Evolutionary conservation across 2,888 invertebrate genomes (phyloP).

Genomic region (Stenichneumon culpator): DNA sequence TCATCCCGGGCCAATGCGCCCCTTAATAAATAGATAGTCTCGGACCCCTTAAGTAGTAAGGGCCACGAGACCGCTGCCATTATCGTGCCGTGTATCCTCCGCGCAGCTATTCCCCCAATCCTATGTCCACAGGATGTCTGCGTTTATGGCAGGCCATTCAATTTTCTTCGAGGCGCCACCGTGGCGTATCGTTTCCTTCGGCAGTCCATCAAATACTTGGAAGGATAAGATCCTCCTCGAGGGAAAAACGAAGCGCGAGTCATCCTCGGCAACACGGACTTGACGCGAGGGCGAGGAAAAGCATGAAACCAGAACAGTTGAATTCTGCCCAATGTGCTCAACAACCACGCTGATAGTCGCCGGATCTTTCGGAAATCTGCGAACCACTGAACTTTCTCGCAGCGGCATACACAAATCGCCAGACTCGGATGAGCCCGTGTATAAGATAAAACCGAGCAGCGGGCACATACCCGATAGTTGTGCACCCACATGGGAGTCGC

Average conservation of each 20-base stretch:
- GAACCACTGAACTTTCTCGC: not conserved
- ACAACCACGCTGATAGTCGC: not conserved
- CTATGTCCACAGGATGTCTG: conserved; percentile 58
- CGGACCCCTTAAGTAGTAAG: conserved; percentile 63
- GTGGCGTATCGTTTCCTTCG: conserved; percentile 59
- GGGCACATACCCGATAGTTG: conserved; percentile 1
- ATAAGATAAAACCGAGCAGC: conserved; percentile 39
- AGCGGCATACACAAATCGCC: not conserved
- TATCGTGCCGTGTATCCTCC: conserved; percentile 60
- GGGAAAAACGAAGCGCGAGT: not conserved
- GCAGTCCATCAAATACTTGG: conserved; percentile 37
- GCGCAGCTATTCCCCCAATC: conserved; percentile 42
- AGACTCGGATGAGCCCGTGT: conserved; percentile 20
- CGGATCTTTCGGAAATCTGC: not conserved
- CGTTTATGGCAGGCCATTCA: conserved; percentile 54
- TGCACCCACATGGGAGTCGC: conserved; percentile 21
- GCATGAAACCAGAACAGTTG: not conserved
- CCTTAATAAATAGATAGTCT: conserved; percentile 69
- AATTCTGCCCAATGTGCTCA: not conserved
- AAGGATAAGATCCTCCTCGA: conserved; percentile 1
- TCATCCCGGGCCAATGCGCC: conserved; percentile 26
- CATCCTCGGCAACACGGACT: not conserved
- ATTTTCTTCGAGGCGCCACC: conserved; percentile 69
- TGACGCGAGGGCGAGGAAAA: not conserved
- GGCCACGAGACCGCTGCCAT: conserved; percentile 53